Percentiles rank a stretch among this genome's conserved stretches.
These are phyloP conservation scores for Incurvaria masculella DNA, from an alignment of 2,888 invertebrate genomes.

Conservation along the genomic window DNA sequence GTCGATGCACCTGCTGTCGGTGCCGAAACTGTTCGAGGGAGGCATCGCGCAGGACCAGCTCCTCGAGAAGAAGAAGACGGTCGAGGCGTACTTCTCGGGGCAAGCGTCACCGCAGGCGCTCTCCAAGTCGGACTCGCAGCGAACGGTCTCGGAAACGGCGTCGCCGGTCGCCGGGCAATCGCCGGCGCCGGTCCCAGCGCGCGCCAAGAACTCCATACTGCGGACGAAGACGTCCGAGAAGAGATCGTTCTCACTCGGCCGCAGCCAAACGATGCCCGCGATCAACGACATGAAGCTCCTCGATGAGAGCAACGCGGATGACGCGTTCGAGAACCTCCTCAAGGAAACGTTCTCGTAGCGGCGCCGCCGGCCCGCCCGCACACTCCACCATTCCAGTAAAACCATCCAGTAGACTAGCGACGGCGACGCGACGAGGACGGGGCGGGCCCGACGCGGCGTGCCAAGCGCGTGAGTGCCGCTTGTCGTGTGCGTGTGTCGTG, in stretches of 20 bases:
- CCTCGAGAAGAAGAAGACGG: slow-evolving; percentile 66
- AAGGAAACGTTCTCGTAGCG: slow-evolving; percentile 49
- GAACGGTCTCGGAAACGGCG: slow-evolving; percentile 22
- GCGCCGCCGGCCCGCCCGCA: slow-evolving; percentile 28
- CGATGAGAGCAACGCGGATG: slow-evolving; percentile 81
- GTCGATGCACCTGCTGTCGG: slow-evolving; percentile 69
- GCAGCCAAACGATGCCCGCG: slow-evolving; percentile 76
- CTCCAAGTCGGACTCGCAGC: slow-evolving; percentile 22
- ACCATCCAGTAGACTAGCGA: slow-evolving; percentile 25
- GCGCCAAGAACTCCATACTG: slow-evolving; percentile 5
- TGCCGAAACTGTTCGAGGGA: slow-evolving; percentile 80
- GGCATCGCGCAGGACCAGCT: slow-evolving; percentile 66
- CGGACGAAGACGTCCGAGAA: slow-evolving; percentile 17
- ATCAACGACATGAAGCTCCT: slow-evolving; percentile 63
- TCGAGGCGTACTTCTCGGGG: slow-evolving; percentile 69
- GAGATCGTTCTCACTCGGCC: slow-evolving; percentile 54
- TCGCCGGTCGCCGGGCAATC: neutral
- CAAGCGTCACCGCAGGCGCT: slow-evolving; percentile 34
- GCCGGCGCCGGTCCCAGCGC: slow-evolving; percentile 8
- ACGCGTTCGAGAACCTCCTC: slow-evolving; percentile 85
- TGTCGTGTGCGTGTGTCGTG: slow-evolving; percentile 35
- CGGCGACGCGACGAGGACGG: slow-evolving; percentile 33
- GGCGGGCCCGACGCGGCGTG: slow-evolving; percentile 48
- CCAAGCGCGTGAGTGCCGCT: slow-evolving; percentile 52
- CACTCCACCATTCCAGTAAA: slow-evolving; percentile 31